phyloP scores from a whole-genome alignment of 2,888 invertebrate species.

The Chydorus sphaericus region DNA sequence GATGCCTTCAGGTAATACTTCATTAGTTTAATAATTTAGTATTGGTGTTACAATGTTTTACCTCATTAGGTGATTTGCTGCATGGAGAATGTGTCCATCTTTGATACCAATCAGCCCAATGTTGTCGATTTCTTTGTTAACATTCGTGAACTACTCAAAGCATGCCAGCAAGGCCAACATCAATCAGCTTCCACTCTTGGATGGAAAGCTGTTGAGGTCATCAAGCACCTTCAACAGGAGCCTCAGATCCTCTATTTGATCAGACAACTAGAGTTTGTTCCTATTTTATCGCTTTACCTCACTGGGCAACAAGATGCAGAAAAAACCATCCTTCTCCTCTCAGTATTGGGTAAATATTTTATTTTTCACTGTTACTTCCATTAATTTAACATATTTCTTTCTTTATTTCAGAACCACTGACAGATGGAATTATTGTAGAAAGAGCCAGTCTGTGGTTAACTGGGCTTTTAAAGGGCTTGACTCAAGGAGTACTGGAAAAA shows the following conservation, averaged over 20 bases:
- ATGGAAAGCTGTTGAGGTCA: background rate
- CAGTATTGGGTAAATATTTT: too few species aligned
- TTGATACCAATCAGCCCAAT: background rate
- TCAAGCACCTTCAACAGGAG: background rate
- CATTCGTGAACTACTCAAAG: background rate
- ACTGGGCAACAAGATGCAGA: background rate
- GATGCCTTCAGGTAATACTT: constrained; percentile 2
- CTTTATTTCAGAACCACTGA: background rate
- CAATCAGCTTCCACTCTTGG: background rate
- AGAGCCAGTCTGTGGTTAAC: background rate
- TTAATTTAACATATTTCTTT: too few species aligned
- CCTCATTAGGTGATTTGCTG: background rate
- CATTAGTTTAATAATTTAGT: background rate
- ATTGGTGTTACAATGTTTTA: background rate
- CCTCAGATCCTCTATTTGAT: background rate
- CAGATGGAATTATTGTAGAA: background rate
- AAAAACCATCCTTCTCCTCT: background rate
- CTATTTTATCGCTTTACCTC: constrained; percentile 1
- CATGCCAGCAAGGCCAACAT: background rate
- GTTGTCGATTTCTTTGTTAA: constrained; percentile 1
- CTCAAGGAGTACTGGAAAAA: background rate
- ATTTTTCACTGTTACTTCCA: too few species aligned
- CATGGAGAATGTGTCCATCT: constrained; percentile 2
- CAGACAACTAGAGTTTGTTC: background rate
- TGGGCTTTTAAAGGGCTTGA: background rate